These are phyloP conservation scores for Diabrotica balteata DNA, from an alignment of 2,888 invertebrate species.

Conservation along the genomic window DNA sequence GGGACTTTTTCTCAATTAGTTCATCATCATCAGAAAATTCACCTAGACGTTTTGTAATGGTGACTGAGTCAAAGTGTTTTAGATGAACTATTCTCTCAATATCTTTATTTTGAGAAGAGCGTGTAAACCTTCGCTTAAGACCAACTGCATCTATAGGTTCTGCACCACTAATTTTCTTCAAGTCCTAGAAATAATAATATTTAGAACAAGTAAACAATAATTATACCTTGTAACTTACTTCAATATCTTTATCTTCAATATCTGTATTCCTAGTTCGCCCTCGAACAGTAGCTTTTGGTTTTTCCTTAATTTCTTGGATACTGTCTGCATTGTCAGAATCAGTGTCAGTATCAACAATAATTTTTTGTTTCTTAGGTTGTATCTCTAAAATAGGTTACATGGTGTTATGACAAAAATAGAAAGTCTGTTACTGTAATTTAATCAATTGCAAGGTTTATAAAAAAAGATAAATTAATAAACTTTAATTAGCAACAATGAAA, in stretches of 20 bases:
- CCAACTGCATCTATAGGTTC: conserved; percentile 24
- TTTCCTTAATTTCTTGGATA: conserved; percentile 43
- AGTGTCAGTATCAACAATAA: conserved; percentile 42
- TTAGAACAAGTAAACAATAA: conserved; percentile 7
- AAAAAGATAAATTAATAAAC: too few species aligned
- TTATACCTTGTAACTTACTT: conserved; percentile 26
- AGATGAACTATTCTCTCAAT: conserved; percentile 53
- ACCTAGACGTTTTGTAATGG: conserved; percentile 48
- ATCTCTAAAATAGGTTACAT: conserved; percentile 17
- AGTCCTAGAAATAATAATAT: conserved; percentile 13
- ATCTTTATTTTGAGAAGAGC: conserved; percentile 49
- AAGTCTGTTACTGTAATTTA: conserved; percentile 3
- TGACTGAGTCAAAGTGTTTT: conserved; percentile 46
- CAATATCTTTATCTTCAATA: conserved; percentile 31
- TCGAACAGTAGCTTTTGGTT: conserved; percentile 52
- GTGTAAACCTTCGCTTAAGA: conserved; percentile 40
- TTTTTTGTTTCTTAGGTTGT: conserved; percentile 34
- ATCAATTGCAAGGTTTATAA: too few species aligned
- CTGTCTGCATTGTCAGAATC: conserved; percentile 44
- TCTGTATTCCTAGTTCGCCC: conserved; percentile 46
- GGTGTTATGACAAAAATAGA: neutral
- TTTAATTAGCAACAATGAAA: too few species aligned
- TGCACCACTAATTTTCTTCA: conserved; percentile 19
- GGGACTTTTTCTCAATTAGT: conserved; percentile 30
- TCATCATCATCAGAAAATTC: conserved; percentile 60